Evolutionary conservation across 2,888 invertebrate species (phyloP), one percentile per base, ranked within the genome.

Genomic region (Microctonus hyperodae): DNA sequence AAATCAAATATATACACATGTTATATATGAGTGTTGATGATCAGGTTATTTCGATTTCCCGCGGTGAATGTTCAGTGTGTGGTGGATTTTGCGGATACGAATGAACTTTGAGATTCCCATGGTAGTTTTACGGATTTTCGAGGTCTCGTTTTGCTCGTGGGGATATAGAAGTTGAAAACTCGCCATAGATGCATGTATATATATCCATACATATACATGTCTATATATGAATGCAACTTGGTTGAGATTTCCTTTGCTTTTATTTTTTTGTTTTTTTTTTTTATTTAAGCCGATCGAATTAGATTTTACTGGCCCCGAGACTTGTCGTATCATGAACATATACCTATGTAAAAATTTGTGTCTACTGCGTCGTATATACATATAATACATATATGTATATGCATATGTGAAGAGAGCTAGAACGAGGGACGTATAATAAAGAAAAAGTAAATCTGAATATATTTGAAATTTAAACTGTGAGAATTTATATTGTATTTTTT

Each of bases 61-160:
- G 55, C 55, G 33, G 55, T 10, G 55, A 55, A 55, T 55, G 55
- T 33, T 51, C 51, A n/a, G n/a, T 23, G 51, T 51, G 31, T 16
- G 55, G 28, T 55, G 55, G 55, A 55, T 31, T 55, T 33, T 55
- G 55, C 20, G 31, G 55, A 55, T 55, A 55, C 55, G 55, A 55
- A 31, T 16, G 55, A 55, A 55, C 55, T 55, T 55, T 55, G 31
- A 33, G 55, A 55, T 28, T 55, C 55, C 55, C 55, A 16, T 31
- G 55, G 55, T 55, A 55, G 55, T 55, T 55, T 55, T 28, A 31
- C 55, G 55, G 55, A 55, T 55, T 55, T 55, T 55, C 55, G 55
- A 55, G 55, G 55, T 55, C 55, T 55, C 31, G 55, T 55, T 55
- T 55, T 55, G 55, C 55, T 55, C 23, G 51, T 51, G 25, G 51